These are phyloP conservation scores for Adelosebastes latens DNA, from an alignment of 2,797 vertebrate species.

Conservation along the genomic window DNA sequence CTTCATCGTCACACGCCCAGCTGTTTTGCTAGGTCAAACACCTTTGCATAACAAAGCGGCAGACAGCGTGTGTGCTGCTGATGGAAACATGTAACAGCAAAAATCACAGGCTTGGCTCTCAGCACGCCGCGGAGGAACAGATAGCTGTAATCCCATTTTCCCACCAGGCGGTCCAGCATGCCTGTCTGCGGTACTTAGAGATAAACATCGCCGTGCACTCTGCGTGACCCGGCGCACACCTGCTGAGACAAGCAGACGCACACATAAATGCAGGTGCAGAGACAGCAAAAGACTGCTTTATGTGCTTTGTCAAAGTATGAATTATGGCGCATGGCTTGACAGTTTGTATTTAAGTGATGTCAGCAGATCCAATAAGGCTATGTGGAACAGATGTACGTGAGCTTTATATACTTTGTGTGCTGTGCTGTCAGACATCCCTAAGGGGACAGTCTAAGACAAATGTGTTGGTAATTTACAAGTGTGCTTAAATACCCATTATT, in stretches of 20 bases:
- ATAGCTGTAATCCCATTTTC: constrained; percentile 70
- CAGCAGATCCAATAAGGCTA: constrained; percentile 73
- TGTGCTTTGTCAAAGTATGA: constrained; percentile 58
- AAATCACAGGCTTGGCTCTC: constrained; percentile 48
- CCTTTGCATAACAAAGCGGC: constrained; percentile 43
- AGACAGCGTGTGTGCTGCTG: constrained; percentile 47
- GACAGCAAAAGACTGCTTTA: constrained; percentile 57
- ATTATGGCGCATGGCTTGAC: constrained; percentile 65
- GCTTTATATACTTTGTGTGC: constrained; percentile 76
- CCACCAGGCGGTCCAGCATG: constrained; percentile 68
- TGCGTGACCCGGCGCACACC: constrained; percentile 72
- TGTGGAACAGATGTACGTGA: constrained; percentile 74
- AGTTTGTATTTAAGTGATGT: constrained; percentile 76
- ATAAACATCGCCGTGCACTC: constrained; percentile 75
- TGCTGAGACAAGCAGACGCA: constrained; percentile 63
- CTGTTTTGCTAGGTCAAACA: constrained; percentile 26
- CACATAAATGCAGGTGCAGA: constrained; percentile 63
- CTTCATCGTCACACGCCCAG: constrained; percentile 7
- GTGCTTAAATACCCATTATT: constrained; percentile 85
- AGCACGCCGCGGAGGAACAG: constrained; percentile 52
- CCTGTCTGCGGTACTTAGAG: constrained; percentile 67
- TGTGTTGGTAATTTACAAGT: constrained; percentile 84
- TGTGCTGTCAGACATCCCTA: constrained; percentile 67
- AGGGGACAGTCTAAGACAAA: constrained; percentile 76
- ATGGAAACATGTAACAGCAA: constrained; percentile 56